Percentiles rank a stretch among this genome's conserved stretches.
These are phyloP conservation scores for Peromyscus nudipes DNA, from an alignment of 2,797 vertebrate species.

Conservation along the genomic window DNA sequence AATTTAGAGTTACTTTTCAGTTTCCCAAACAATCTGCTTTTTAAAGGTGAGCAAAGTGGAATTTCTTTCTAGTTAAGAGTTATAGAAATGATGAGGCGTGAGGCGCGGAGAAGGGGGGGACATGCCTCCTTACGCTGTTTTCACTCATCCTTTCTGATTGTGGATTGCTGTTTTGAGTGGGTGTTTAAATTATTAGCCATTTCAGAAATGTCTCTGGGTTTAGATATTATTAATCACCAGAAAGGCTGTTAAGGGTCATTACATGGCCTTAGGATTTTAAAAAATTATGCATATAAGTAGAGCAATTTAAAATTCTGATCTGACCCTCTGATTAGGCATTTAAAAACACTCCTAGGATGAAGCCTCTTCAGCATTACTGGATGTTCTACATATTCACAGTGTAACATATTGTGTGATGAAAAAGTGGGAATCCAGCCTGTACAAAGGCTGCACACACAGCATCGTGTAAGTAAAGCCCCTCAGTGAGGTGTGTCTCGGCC, in stretches of 20 bases:
- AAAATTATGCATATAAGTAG: constrained; percentile 72
- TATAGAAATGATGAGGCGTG: constrained; percentile 23
- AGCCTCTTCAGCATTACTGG: constrained; percentile 49
- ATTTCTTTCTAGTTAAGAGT: constrained; percentile 60
- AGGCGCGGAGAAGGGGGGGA: not conserved
- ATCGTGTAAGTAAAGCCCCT: not conserved
- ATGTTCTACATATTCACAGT: constrained; percentile 19
- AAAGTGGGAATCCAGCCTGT: constrained; percentile 31
- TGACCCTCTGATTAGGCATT: constrained; percentile 47
- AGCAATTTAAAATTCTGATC: constrained; percentile 67
- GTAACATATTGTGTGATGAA: constrained; percentile 23
- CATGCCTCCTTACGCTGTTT: constrained; percentile 26
- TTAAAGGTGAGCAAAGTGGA: constrained; percentile 53
- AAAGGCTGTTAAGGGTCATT: constrained; percentile 71
- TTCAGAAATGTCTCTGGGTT: constrained; percentile 61
- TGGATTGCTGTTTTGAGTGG: constrained; percentile 54
- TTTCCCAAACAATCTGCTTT: constrained; percentile 39
- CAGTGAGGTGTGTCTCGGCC: rapidly evolving
- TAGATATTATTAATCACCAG: constrained; percentile 63
- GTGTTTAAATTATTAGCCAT: constrained; percentile 74
- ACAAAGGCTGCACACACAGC: not conserved
- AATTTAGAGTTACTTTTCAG: constrained; percentile 61
- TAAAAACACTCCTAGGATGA: constrained; percentile 53
- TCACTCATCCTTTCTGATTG: constrained; percentile 66
- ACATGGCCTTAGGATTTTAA: constrained; percentile 63